Base-by-base conservation (phyloP, 2,888 invertebrate genomes). In the Bombyx huttoni region DNA sequence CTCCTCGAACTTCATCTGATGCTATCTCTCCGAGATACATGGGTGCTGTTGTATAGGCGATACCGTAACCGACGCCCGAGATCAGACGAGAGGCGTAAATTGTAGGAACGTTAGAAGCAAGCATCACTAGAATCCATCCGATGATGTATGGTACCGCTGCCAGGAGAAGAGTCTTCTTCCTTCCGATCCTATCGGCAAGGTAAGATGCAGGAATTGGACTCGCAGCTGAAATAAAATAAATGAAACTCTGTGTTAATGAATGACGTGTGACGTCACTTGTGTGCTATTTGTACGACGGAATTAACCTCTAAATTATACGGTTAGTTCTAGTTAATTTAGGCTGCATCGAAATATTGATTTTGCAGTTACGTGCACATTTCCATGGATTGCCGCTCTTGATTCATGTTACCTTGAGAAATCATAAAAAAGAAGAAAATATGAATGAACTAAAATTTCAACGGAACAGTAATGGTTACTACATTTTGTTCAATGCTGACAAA, bases 11-110 rank as follows among this genome's bases (percentile, higher is more conserved):
- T 57, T 90, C 85, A 63, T 91, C 87, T 14, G 91, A 91, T 5
- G 91, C 90, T 47, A 91, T 91, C 67, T 91, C 91, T 9, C 91
- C 91, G 49, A 91, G 78, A 67, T 91, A 91, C 90, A 91, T 91
- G 0, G 91, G 91, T 9, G 91, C 90, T 2, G 89, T 81, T 1
- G 91, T 91, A 68, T 91, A 91, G 0, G 89, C 89, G 46, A 91
- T 81, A 47, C 91, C 91, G 62, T 90, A 92, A 0, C 92, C 91
- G 0, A 92, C 68, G 0, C 93, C 93, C 0, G 91, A 91, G 59
- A 92, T 86, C 58, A 92, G 81, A 1, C 91, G 80, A 0, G 91
- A 89, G 0, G 87, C 81, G 70, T 92, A 91, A 50, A 93, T 84
- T 12, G 89, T 81, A 13, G 89, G 81, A 0, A 91, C 89, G 48